Percentiles rank a stretch among this genome's conserved stretches.
Conservation (phyloP, 2,113 vertebrate genomes). For the Gopherus evgoodei region DNA sequence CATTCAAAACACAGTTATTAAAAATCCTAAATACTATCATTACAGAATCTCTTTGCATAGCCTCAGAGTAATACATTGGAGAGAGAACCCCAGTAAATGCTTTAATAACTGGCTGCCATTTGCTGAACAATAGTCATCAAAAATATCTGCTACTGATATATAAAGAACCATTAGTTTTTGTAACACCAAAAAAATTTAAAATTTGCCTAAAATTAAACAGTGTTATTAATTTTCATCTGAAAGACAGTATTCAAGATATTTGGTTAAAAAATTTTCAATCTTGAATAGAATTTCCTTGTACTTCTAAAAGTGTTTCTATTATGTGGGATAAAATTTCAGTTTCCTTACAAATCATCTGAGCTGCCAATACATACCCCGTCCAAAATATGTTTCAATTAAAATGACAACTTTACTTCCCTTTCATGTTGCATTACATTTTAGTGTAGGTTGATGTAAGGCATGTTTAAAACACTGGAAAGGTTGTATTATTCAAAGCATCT, state of each 20-base stretch:
- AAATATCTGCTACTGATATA: slow-evolving; percentile 48
- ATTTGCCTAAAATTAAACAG: not conserved
- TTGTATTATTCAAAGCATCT: not conserved
- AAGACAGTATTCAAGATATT: not conserved
- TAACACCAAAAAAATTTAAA: not conserved
- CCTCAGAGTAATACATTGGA: slow-evolving; percentile 30
- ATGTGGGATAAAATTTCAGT: not conserved
- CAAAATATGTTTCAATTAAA: not conserved
- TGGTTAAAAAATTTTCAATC: not conserved
- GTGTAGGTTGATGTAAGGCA: not conserved
- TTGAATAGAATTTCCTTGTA: not conserved
- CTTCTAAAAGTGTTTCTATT: not conserved
- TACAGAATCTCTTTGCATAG: slow-evolving; percentile 9
- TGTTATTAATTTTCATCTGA: slow-evolving; percentile 48
- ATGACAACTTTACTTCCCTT: not conserved
- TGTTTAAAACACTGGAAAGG: not conserved
- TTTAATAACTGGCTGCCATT: slow-evolving; percentile 56
- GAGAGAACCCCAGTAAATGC: slow-evolving; percentile 13
- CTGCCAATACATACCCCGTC: not conserved
- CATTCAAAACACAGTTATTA: not conserved
- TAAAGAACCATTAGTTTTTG: not conserved
- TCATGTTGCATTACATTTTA: not conserved
- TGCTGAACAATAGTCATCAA: slow-evolving; percentile 27
- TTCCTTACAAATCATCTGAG: not conserved
- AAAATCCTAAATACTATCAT: not conserved